Conservation (phyloP, 23 tunicate species). For the Trididemnum clinides region DNA sequence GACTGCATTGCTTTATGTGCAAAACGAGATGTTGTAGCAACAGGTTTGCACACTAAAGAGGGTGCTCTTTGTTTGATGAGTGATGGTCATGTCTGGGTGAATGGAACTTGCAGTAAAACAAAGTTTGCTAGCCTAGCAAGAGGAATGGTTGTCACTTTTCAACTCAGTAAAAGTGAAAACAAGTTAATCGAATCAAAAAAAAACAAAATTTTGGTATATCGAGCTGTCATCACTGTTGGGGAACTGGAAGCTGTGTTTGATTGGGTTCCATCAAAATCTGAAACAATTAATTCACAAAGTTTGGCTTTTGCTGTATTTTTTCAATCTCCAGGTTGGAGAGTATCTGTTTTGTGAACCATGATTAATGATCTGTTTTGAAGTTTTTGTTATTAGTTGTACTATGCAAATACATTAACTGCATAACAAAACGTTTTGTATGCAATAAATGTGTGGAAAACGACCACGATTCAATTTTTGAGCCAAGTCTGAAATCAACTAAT, state of each 20-base stretch:
- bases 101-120: slow-evolving; percentile 65
- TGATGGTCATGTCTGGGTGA: slow-evolving; percentile 73
- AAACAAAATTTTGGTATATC: slow-evolving; percentile 8
- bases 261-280: slow-evolving; percentile 63
- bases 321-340: slow-evolving; percentile 70
- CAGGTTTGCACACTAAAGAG: slow-evolving; percentile 53
- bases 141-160: slow-evolving; percentile 52
- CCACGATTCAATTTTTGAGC: no score
- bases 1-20: slow-evolving; percentile 54
- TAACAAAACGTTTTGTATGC: no score
- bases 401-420: no score
- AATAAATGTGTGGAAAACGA: no score
- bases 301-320: slow-evolving; percentile 64
- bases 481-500: no score
- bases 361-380: background rate
- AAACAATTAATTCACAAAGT: slow-evolving; percentile 32
- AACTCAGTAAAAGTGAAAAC: slow-evolving; percentile 10
- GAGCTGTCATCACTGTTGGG: slow-evolving; percentile 63
- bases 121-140: slow-evolving; percentile 67
- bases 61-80: slow-evolving; percentile 50
- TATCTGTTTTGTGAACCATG: slow-evolving; percentile 37
- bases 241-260: slow-evolving; percentile 86
- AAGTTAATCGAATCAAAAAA: slow-evolving; percentile 7
- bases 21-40: slow-evolving; percentile 49
- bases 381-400: no score